Conservation (phyloP, 1,140 invertebrate species). For the Drosophila ironensis region DNA sequence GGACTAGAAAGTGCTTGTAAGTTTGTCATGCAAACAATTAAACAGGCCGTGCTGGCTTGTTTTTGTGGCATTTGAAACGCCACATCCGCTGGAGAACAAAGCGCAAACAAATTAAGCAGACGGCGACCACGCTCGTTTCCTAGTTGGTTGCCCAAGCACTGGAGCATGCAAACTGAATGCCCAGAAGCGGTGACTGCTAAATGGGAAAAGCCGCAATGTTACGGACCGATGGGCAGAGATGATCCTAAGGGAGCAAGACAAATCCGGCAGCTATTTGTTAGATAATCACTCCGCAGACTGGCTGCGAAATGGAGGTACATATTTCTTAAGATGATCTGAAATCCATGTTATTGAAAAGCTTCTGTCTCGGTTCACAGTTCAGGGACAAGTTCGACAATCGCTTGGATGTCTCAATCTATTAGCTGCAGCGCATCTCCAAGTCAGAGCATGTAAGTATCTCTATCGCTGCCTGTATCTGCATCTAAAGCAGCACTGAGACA, state of each 20-base stretch:
- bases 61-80: neutral
- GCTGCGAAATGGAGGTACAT: too few species aligned
- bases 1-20: too few species aligned
- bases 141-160: neutral
- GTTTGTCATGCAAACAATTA: neutral
- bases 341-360: neutral
- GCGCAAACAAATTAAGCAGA: constrained; percentile 1
- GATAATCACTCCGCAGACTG: too few species aligned
- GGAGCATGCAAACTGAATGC: neutral
- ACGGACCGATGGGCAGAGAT: neutral
- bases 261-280: neutral
- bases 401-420: constrained; percentile 14
- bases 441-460: neutral
- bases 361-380: constrained; percentile 8
- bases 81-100: neutral
- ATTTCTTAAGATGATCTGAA: neutral
- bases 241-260: neutral
- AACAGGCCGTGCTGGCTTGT: too few species aligned
- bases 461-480: too few species aligned
- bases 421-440: neutral
- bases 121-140: neutral
- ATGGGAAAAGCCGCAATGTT: neutral
- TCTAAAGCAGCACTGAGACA: neutral
- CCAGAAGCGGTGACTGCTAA: neutral
- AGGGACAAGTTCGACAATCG: constrained; percentile 6